phyloP scores from a whole-genome alignment of 2,888 invertebrate species.

The Philopedon plagiatum region DNA sequence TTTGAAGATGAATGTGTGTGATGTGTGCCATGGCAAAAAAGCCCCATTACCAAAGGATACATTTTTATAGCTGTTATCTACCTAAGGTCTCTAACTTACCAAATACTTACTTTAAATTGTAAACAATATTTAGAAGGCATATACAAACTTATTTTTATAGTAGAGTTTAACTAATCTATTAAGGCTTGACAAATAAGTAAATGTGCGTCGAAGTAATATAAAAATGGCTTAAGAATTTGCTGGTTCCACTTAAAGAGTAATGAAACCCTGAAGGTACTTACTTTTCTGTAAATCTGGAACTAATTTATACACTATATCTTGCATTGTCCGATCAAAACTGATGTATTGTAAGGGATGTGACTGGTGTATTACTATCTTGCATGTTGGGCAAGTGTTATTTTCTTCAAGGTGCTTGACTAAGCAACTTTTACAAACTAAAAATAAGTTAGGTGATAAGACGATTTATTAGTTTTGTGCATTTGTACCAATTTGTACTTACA shows the following conservation, averaged over 20 bases:
- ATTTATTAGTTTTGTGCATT: conserved; percentile 10
- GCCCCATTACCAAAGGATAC: no score
- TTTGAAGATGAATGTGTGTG: no score
- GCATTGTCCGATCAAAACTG: conserved; percentile 99
- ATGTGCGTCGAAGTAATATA: no score
- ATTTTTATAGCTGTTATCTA: no score
- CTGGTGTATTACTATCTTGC: conserved; percentile 98
- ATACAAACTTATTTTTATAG: no score
- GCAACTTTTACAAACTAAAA: conserved; percentile 96
- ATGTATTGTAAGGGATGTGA: conserved; percentile 99
- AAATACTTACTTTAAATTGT: no score
- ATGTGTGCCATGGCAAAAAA: no score
- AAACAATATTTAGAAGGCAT: no score
- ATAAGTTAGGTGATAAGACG: conserved; percentile 5
- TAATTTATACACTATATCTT: conserved; percentile 99
- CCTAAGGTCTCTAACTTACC: no score
- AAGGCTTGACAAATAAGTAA: no score
- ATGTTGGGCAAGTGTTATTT: conserved; percentile 98
- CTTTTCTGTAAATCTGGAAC: conserved; percentile 81
- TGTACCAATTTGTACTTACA: conserved; percentile 64
- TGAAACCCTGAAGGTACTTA: conserved; percentile 17
- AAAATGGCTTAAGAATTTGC: no score
- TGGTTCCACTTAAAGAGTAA: neutral
- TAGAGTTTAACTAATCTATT: no score
- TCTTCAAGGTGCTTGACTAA: conserved; percentile 98